Base-by-base conservation (phyloP, 92 coral and sea anemone species). In the Palythoa heliodiscus region DNA sequence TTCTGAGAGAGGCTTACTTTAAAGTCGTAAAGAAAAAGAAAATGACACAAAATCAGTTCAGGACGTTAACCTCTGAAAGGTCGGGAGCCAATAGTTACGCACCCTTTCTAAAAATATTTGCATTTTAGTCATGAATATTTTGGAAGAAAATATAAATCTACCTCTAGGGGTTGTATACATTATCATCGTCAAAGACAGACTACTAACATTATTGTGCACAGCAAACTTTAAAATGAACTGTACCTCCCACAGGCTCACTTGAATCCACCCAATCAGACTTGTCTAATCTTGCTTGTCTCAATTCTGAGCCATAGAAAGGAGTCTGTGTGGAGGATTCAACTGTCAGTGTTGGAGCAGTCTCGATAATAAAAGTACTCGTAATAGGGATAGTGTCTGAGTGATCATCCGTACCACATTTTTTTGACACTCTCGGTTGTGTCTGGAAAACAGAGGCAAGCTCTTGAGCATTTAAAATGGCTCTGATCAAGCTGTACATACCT, bases 161-260 rank as follows among this genome's bases (percentile, higher is more conserved):
- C 3, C 7, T 5, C 9, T 43, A 43, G 50, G 9, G 9, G 50
- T 43, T 43, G 50, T 43, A 19, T 1, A 57, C 19, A 11, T 14
- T n/a, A 11, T 20, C 16, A 20, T 12, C 15, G 16, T 57, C 17
- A 57, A 57, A 16, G 5, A 15, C 22, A 5, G 5, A 9, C n/a
- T n/a, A 63, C 17, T n/a, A 19, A n/a, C 11, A 58, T 63, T 29
- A 29, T 29, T 63, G 69, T 63, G 11, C 17, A n/a, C 22, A 63
- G 5, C 64, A 63, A 63, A 8, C 22, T 19, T 19, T 67, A 22
- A 10, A 11, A 20, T 11, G 12, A 9, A 29, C 3, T 25, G 29
- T 53, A 94, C 95, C 93, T 88, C 92, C 83, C 23, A 90, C 87
- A 25, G 95, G 93, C 19, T 94, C 98, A 71, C 90, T 90, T 50